These are phyloP conservation scores for Cantharis flavilabris DNA, from an alignment of 2,888 invertebrate species.

Conservation along the genomic window DNA sequence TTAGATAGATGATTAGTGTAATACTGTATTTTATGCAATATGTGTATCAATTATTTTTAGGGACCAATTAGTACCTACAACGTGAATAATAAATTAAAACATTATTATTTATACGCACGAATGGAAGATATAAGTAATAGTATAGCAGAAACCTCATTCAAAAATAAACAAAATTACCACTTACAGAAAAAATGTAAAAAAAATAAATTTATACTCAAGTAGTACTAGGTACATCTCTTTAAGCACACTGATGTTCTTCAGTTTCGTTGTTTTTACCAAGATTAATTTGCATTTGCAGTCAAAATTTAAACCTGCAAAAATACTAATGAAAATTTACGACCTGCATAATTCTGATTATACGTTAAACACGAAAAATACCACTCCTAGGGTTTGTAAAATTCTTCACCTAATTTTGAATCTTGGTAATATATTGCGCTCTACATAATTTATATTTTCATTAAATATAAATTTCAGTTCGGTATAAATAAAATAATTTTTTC, in stretches of 20 bases:
- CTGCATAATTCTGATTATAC: slow-evolving; percentile 1
- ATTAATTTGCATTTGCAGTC: slow-evolving; percentile 3
- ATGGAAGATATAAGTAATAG: not conserved
- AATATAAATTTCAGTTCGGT: not conserved
- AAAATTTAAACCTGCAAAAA: not conserved
- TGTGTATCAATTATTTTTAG: not conserved
- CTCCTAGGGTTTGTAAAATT: not conserved
- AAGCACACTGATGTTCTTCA: not conserved
- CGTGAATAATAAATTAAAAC: not conserved
- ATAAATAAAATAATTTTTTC: not conserved
- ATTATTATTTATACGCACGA: not conserved
- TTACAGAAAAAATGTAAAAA: not conserved
- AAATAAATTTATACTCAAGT: not conserved
- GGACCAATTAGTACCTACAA: not conserved
- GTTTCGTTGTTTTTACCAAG: not conserved
- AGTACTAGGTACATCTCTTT: not conserved
- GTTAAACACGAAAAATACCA: slow-evolving; percentile 1
- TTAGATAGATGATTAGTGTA: not conserved
- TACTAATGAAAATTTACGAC: not conserved
- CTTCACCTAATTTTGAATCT: not conserved
- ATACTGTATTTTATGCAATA: not conserved
- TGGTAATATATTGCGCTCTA: not conserved
- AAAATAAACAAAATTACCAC: not conserved
- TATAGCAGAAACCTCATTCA: not conserved
- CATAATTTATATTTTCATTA: not conserved